Conservation (phyloP, 2,888 invertebrate species). For the Pachydiplax longipennis region DNA sequence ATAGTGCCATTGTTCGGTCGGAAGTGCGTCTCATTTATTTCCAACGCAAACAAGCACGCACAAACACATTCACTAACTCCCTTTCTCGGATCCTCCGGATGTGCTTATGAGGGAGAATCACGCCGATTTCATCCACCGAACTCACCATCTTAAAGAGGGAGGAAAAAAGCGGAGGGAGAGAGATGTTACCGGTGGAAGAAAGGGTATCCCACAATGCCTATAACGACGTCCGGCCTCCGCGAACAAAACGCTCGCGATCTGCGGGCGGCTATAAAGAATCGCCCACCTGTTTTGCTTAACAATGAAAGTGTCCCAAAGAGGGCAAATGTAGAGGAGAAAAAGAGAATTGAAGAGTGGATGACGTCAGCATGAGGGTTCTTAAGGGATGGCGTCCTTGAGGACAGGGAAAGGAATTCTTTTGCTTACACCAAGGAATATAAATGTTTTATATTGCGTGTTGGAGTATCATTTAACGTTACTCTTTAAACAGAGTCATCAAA, state of each 20-base stretch:
- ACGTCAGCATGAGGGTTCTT: neutral
- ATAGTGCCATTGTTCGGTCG: slow-evolving; percentile 28
- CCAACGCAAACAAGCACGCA: neutral
- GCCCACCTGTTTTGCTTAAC: neutral
- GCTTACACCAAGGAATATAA: neutral
- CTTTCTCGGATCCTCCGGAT: neutral
- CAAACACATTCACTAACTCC: neutral
- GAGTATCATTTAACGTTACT: neutral
- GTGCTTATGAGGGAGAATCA: neutral
- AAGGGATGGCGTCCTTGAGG: neutral
- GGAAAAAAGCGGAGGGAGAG: neutral
- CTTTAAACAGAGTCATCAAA: neutral
- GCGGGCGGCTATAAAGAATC: neutral
- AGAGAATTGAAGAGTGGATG: no score
- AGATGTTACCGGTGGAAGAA: neutral
- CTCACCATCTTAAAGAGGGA: no score
- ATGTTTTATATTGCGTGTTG: neutral
- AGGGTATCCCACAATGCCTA: neutral
- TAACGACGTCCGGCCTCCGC: neutral
- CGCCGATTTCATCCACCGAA: no score
- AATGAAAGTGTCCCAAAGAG: neutral
- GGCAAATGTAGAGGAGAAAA: neutral
- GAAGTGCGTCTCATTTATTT: neutral
- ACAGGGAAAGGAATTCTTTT: neutral
- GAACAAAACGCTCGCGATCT: neutral